Evolutionary conservation across 2,888 invertebrate species (phyloP).

Genomic region (Micropterix aruncella): DNA sequence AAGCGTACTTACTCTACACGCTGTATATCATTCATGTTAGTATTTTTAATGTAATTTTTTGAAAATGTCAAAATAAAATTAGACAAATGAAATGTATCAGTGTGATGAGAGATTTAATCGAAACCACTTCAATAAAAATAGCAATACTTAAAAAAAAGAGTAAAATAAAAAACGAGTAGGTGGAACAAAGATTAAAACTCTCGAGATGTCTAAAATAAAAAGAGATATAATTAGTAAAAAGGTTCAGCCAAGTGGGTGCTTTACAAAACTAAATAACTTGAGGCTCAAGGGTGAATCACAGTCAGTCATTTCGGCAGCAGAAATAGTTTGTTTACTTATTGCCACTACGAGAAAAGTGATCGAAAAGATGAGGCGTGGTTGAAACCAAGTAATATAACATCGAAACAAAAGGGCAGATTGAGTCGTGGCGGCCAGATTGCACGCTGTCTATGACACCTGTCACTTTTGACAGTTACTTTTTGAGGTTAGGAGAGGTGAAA

Average conservation of each 20-base stretch:
- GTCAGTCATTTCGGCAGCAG: neutral
- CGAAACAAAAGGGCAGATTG: neutral
- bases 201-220: too few relatives aligned
- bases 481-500: too few relatives aligned
- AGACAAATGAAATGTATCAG: too few relatives aligned
- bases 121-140: neutral
- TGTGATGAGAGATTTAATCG: too few relatives aligned
- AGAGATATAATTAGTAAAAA: neutral
- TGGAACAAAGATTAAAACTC: neutral
- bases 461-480: too few relatives aligned
- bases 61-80: too few relatives aligned
- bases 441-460: too few relatives aligned
- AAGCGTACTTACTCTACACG: too few relatives aligned
- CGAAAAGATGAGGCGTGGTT: neutral
- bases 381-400: neutral
- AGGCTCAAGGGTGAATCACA: neutral
- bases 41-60: too few relatives aligned
- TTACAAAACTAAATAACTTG: neutral
- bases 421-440: too few relatives aligned
- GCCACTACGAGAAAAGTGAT: neutral
- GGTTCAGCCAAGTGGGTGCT: neutral
- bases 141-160: neutral
- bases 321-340: neutral
- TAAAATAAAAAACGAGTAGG: neutral
- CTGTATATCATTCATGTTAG: too few relatives aligned